Conservation (phyloP, 2,888 invertebrate species). For the Leucozona laternaria region DNA sequence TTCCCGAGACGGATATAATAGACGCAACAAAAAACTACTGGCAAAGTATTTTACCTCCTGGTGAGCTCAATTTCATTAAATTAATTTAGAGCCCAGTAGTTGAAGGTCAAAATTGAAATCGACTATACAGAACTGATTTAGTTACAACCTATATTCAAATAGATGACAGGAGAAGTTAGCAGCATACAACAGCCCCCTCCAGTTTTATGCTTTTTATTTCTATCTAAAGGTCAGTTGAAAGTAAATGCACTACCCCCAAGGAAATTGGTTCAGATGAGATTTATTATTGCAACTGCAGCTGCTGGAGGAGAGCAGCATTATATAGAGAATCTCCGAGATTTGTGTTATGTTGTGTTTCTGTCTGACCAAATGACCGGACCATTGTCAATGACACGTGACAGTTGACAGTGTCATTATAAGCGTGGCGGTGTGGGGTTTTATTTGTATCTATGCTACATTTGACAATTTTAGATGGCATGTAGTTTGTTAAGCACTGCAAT, state of each 20-base stretch:
- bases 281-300: constrained; percentile 5
- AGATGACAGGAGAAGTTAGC: background rate
- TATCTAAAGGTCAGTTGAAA: constrained; percentile 54
- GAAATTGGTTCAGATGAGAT: constrained; percentile 66
- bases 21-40: constrained; percentile 40
- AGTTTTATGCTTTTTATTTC: background rate
- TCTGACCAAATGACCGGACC: constrained; percentile 52
- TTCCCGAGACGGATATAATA: constrained; percentile 45
- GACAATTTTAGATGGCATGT: constrained; percentile 15
- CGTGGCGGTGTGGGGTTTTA: constrained; percentile 24
- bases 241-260: constrained; percentile 55
- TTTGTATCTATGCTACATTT: constrained; percentile 54
- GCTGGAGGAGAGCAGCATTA: background rate
- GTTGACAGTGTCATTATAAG: constrained; percentile 35
- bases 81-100: constrained; percentile 54
- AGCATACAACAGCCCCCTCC: constrained; percentile 8
- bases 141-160: constrained; percentile 33
- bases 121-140: constrained; percentile 24
- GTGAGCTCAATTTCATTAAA: constrained; percentile 72
- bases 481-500: constrained; percentile 40
- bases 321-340: constrained; percentile 50
- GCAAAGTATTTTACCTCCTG: constrained; percentile 51
- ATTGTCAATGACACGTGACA: constrained; percentile 74
- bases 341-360: constrained; percentile 4
- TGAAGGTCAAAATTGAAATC: constrained; percentile 63